phyloP scores from a whole-genome alignment of 1,140 invertebrate genomes.

The Papilio glaucus region DNA sequence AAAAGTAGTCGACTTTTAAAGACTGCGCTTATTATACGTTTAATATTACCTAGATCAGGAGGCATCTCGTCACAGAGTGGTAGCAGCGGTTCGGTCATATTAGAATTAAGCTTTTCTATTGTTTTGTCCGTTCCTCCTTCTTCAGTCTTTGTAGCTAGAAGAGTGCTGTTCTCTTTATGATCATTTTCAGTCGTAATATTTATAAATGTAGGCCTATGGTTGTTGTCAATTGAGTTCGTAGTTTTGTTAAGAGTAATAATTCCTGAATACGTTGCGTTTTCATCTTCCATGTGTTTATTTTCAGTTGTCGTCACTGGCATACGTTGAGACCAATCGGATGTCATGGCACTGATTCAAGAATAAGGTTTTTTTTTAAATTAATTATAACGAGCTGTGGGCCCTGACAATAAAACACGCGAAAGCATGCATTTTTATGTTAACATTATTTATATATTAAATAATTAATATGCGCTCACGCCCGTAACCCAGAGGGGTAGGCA shows the following conservation, averaged over 20 bases:
- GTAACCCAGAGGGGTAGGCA: too few relatives aligned
- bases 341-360: slow-evolving; percentile 59
- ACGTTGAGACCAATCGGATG: slow-evolving; percentile 55
- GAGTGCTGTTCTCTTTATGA: slow-evolving; percentile 49
- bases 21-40: too few relatives aligned
- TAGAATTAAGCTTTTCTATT: slow-evolving; percentile 56
- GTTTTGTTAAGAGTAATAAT: slow-evolving; percentile 43
- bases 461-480: too few relatives aligned
- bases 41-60: slow-evolving; percentile 76
- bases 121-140: slow-evolving; percentile 63
- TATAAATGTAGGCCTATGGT: too few relatives aligned
- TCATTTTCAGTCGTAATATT: slow-evolving; percentile 47
- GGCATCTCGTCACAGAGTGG: too few relatives aligned
- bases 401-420: too few relatives aligned
- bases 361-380: slow-evolving; percentile 12
- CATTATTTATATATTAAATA: too few relatives aligned
- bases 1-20: too few relatives aligned
- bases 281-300: slow-evolving; percentile 40
- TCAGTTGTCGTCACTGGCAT: slow-evolving; percentile 41
- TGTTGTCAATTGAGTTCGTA: slow-evolving; percentile 44
- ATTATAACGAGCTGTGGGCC: too few relatives aligned
- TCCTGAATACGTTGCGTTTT: slow-evolving; percentile 40
- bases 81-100: slow-evolving; percentile 57
- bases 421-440: too few relatives aligned
- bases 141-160: slow-evolving; percentile 64